Evolutionary conservation across 2,888 invertebrate genomes (phyloP), one percentile per base, ranked within the genome.

Genomic region (Odontomyia ornata): DNA sequence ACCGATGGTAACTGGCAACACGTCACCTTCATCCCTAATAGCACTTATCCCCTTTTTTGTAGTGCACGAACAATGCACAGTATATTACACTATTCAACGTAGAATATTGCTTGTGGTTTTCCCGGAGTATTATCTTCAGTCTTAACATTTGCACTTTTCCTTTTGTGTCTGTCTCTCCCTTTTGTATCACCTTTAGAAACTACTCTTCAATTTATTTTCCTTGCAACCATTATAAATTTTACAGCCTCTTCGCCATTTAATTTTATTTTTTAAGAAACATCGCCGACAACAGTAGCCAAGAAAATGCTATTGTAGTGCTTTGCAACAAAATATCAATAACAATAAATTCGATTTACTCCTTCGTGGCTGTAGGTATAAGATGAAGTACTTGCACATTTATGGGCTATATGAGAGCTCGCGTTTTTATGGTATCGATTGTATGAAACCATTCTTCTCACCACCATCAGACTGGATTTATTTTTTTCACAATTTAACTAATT

Each of bases 291-390:
- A 18, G n/a, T 52, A 18, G 52, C 52, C n/a, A 15, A 15, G 18
- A 7, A 13, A 60, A 21, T 46, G 9, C 46, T 46, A 43, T 67
- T 67, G 67, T 67, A 36, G n/a, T 18, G 67, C 67, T 9, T 28
- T 27, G 21, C 15, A 28, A 28, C 30, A 30, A 64, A 64, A 28
- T 64, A 64, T 64, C 46, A 21, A 21, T 23, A 67, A 67, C 67
- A 67, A 67, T 67, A 67, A 46, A 67, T 67, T 67, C 67, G 46
- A 67, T 67, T 67, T 67, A 67, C 46, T 67, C 27, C 13, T 36
- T 18, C 36, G 36, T 36, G 5, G 36, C 64, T 65, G 64, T 30
- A 30, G 60, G 60, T 60, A 60, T n/a, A n/a, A n/a, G 36, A 36
- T 36, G 36, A 36, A 36, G 36, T 36, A 36, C 36, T 36, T 36